Evolutionary conservation across 2,797 vertebrate genomes (phyloP).

Genomic region (Nannoperca australis): DNA sequence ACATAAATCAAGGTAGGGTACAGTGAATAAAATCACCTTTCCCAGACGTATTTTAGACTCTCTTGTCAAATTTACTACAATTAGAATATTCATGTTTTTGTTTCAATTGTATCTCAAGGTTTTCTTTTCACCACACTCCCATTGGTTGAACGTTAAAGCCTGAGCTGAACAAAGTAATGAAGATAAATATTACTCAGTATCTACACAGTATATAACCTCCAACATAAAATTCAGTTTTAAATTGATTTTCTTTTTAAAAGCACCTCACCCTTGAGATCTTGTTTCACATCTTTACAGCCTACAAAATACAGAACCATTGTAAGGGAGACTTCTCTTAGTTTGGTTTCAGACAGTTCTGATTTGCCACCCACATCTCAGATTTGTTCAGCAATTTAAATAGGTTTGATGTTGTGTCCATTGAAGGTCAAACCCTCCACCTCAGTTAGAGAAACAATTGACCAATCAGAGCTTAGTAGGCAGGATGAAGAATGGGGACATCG

Average conservation of each 20-base stretch:
- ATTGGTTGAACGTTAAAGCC: conserved; percentile 4
- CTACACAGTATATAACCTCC: background rate
- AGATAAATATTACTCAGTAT: conserved; percentile 22
- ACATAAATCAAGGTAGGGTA: conserved; percentile 56
- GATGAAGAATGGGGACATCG: background rate
- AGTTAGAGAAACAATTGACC: background rate
- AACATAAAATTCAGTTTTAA: background rate
- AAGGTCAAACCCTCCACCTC: background rate
- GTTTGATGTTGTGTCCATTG: background rate
- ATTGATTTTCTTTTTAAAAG: background rate
- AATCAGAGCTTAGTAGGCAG: background rate
- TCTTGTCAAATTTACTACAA: conserved; percentile 19
- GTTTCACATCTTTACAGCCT: background rate
- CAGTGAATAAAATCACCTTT: conserved; percentile 40
- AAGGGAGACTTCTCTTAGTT: background rate
- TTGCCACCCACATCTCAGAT: background rate
- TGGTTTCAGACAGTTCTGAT: background rate
- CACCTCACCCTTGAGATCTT: background rate
- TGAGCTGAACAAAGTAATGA: conserved; percentile 4
- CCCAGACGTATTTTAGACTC: conserved; percentile 24
- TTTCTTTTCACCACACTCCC: conserved; percentile 24
- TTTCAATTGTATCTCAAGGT: conserved; percentile 40
- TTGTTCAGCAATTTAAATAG: background rate
- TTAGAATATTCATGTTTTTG: conserved; percentile 24
- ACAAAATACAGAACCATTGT: background rate